phyloP scores from a whole-genome alignment of 2,888 invertebrate genomes.

The Dugesia japonica region DNA sequence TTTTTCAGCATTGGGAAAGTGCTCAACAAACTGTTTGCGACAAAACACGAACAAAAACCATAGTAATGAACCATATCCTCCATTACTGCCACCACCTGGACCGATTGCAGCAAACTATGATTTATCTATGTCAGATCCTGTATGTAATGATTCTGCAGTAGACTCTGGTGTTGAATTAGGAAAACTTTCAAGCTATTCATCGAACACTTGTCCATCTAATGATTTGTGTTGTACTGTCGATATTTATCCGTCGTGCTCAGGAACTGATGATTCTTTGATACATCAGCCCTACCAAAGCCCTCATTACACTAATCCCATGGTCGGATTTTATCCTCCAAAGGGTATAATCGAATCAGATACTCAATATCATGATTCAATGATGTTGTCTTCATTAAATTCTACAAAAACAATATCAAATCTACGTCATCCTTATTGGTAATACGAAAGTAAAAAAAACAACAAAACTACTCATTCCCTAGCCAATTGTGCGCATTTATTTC shows the following conservation, averaged over 20 bases:
- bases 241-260: background rate
- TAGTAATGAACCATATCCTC: background rate
- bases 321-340: background rate
- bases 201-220: slow-evolving; percentile 5
- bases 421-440: background rate
- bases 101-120: background rate
- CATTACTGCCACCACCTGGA: background rate
- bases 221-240: background rate
- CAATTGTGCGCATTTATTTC: slow-evolving; percentile 20
- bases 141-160: background rate
- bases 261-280: background rate
- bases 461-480: background rate
- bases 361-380: background rate
- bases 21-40: background rate
- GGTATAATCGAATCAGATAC: background rate
- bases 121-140: background rate
- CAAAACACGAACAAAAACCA: background rate
- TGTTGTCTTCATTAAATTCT: background rate
- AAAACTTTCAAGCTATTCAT: background rate
- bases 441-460: too few relatives aligned
- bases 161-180: background rate
- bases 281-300: background rate
- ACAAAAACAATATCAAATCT: background rate
- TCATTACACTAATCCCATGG: background rate
- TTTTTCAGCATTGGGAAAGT: background rate